Evolutionary conservation across 2,113 vertebrate species (phyloP).

Genomic region (Baryphthengus martii): DNA sequence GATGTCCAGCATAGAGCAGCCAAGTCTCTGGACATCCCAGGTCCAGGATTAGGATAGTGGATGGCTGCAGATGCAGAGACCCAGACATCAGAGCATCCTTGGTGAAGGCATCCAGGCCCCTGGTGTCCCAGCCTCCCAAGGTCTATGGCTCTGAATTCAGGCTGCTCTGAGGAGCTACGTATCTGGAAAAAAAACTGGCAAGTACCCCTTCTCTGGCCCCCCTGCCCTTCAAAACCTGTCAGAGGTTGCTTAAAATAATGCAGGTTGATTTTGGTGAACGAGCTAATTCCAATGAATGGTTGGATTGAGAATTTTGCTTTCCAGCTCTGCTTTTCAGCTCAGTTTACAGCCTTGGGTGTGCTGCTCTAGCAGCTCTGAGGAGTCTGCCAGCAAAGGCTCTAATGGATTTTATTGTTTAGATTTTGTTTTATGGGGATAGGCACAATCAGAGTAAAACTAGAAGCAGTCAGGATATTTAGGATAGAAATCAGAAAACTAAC

Average conservation of each 20-base stretch:
- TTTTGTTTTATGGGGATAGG: neutral
- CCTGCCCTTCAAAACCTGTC: neutral
- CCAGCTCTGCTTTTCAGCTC: neutral
- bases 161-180: neutral
- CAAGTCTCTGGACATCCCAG: neutral
- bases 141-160: neutral
- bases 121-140: rapidly evolving
- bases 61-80: neutral
- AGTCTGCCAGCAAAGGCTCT: neutral
- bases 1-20: neutral
- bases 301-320: neutral
- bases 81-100: neutral
- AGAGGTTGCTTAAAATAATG: neutral
- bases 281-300: neutral
- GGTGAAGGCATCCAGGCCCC: neutral
- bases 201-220: neutral
- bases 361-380: neutral
- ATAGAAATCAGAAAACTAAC: neutral
- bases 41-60: neutral
- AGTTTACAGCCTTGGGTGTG: neutral
- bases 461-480: neutral
- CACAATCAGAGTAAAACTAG: neutral
- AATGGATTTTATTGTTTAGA: neutral
- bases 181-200: neutral
- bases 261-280: neutral